phyloP scores from a whole-genome alignment of 1,140 invertebrate species.

The Drosophila sp. region DNA sequence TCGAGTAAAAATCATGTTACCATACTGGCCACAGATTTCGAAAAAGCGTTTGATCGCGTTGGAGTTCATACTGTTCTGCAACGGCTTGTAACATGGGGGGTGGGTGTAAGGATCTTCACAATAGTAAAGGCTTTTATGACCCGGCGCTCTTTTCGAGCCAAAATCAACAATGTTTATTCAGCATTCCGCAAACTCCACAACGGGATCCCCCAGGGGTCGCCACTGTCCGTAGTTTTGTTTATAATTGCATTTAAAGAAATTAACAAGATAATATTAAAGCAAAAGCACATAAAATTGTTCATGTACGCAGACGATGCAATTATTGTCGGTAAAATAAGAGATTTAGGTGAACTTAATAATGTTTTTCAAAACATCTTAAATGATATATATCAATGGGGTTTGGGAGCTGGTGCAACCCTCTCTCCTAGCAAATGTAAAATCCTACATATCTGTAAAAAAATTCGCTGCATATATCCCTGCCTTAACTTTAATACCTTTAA shows the following conservation, averaged over 20 bases:
- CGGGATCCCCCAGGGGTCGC: slow-evolving; percentile 5
- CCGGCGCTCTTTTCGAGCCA: slow-evolving; percentile 13
- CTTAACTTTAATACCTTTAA: slow-evolving; percentile 7
- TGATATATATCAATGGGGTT: too few relatives aligned
- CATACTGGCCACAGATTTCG: slow-evolving; percentile 28
- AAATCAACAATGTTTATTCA: slow-evolving; percentile 9
- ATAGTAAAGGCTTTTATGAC: slow-evolving; percentile 1
- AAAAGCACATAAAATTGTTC: background rate
- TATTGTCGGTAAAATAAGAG: too few relatives aligned
- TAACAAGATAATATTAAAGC: slow-evolving; percentile 14
- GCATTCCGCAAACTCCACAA: background rate
- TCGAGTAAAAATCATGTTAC: slow-evolving; percentile 29
- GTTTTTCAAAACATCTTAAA: too few relatives aligned
- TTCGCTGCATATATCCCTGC: background rate
- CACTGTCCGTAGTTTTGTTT: background rate
- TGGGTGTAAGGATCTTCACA: background rate
- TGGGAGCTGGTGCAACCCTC: too few relatives aligned
- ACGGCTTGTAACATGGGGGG: slow-evolving; percentile 12
- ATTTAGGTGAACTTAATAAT: too few relatives aligned
- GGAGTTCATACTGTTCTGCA: slow-evolving; percentile 32
- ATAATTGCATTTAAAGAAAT: slow-evolving; percentile 20
- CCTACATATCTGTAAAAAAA: slow-evolving; percentile 14
- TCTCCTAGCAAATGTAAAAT: background rate
- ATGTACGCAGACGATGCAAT: too few relatives aligned
- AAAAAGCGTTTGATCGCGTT: slow-evolving; percentile 33